Evolutionary conservation across 2,888 invertebrate species (phyloP).

Genomic region (Epiblema foenella): DNA sequence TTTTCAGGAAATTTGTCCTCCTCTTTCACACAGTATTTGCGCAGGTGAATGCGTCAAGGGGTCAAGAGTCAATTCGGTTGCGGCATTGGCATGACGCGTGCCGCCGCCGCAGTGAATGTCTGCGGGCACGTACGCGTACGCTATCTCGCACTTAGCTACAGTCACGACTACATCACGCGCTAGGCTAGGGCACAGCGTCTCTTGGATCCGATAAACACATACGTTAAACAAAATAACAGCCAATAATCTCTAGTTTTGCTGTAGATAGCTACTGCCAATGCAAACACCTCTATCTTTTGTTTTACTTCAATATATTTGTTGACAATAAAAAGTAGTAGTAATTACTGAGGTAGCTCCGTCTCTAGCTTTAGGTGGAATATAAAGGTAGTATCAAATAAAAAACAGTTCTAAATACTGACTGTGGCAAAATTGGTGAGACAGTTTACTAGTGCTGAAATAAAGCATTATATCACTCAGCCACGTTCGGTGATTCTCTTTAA

Average conservation of each 20-base stretch:
- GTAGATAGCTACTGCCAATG: too few species aligned
- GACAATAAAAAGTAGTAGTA: not conserved
- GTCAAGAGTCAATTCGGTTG: slow-evolving; percentile 23
- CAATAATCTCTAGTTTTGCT: too few species aligned
- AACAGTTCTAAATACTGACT: too few species aligned
- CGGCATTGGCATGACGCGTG: slow-evolving; percentile 18
- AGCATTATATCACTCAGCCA: too few species aligned
- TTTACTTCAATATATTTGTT: not conserved
- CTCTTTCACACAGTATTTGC: slow-evolving; percentile 14
- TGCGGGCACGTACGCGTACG: slow-evolving; percentile 24
- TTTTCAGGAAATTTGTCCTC: slow-evolving; percentile 3
- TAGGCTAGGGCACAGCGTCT: not conserved
- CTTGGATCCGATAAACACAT: not conserved
- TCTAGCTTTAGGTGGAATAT: too few species aligned
- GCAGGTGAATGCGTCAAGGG: too few species aligned
- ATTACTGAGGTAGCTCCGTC: not conserved
- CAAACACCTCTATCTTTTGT: not conserved
- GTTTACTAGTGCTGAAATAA: too few species aligned
- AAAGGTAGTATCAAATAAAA: too few species aligned
- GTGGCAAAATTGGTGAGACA: too few species aligned
- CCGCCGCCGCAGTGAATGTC: not conserved
- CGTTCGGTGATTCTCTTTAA: too few species aligned
- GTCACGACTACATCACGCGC: not conserved
- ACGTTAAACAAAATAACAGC: too few species aligned
- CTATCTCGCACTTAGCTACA: not conserved